Evolutionary conservation across 2,797 vertebrate genomes (phyloP), one percentile per base, ranked within the genome.

Genomic region (Huso huso): DNA sequence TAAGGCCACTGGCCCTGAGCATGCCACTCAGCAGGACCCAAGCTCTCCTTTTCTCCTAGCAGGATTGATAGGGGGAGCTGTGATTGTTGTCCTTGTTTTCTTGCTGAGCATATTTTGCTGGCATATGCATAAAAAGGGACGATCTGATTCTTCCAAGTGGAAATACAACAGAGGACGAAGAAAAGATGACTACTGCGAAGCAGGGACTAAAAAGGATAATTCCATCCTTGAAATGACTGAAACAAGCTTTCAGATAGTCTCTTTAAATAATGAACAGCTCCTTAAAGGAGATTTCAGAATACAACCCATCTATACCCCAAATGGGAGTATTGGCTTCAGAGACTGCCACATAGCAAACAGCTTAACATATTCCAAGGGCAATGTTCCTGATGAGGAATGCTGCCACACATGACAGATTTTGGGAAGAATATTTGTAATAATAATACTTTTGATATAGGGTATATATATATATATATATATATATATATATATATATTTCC

Each of bases 201-300:
- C 95, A 0, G 95, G 95, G 69, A 97, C 95, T 66, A 98, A 97
- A 84, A 98, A 96, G 78, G 95, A 98, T 85, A 96, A 93, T 81
- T 95, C 95, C 76, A 96, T 98, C 82, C 86, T 98, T 85, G 95
- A 98, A 91, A 99, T 99, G 95, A 99, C 96, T 69, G 97, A 99
- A 89, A 98, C 96, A 79, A 99, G 96, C 83, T 99, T 99, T 88
- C 96, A 99, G 91, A 97, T 99, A 75, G 95, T 98, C 87, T 95
- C 96, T 74, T 92, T 99, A 91, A 99, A 99, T 92, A 99, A 99
- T 71, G 96, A 99, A 89, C 95, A 98, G 82, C 95, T 98, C 87
- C 93, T 96, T 85, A 97, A 96, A 91, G 94, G 94, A 90, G 93
- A 95, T 84, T 96, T 94, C 83, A 88, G 81, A 86, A 92, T 97